Evolutionary conservation across 2,113 vertebrate genomes (phyloP).

Genomic region (Oxyruncus cristatus): DNA sequence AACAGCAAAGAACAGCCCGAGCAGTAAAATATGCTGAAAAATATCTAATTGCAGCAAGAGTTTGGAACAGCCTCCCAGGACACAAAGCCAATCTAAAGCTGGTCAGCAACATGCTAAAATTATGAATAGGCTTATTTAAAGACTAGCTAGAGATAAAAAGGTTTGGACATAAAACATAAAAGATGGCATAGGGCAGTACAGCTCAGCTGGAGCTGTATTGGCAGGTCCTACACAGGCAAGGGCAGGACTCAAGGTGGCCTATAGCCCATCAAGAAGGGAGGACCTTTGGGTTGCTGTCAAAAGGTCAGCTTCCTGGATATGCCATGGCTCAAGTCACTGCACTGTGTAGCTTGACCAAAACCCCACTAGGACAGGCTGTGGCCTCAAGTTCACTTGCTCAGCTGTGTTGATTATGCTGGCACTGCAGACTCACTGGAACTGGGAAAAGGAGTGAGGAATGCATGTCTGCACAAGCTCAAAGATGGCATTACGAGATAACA

Average conservation of each 20-base stretch:
- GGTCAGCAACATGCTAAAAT: not conserved
- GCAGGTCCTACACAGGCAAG: not conserved
- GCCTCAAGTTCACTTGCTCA: not conserved
- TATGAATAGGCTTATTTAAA: not conserved
- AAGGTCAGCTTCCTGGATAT: fast-evolving
- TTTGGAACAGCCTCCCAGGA: not conserved
- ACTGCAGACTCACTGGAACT: fast-evolving
- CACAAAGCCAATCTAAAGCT: not conserved
- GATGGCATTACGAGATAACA: not conserved
- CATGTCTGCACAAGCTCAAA: not conserved
- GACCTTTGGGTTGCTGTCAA: not conserved
- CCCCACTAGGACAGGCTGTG: fast-evolving
- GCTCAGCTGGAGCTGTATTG: not conserved
- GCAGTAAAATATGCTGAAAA: not conserved
- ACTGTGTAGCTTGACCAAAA: not conserved
- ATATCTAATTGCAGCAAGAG: not conserved
- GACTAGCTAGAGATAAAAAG: not conserved
- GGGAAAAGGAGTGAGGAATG: not conserved
- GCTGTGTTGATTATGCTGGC: not conserved
- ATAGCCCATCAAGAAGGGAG: not conserved
- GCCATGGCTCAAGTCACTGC: not conserved
- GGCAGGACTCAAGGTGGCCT: not conserved
- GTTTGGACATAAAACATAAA: not conserved
- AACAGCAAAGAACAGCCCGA: not conserved
- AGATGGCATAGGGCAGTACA: not conserved